A percentile compares a stretch with the other conserved stretches of the same genome.
Conservation (phyloP, 2,113 vertebrate species). For the Equus quagga region DNA sequence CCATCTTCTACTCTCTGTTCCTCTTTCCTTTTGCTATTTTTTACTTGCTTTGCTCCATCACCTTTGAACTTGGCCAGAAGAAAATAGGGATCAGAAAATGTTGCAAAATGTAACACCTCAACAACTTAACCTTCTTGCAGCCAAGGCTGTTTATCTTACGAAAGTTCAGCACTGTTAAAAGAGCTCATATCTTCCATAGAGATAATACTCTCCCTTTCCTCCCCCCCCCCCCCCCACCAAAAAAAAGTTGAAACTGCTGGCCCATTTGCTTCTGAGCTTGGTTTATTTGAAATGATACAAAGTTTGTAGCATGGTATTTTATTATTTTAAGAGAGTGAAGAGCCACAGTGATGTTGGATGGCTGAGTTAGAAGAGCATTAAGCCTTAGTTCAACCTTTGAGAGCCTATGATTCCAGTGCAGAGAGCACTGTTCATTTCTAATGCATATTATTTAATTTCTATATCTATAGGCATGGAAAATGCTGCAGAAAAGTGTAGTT, state of each 20-base stretch:
- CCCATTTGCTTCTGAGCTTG: background rate
- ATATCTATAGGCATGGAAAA: background rate
- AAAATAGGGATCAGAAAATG: background rate
- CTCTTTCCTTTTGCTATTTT: background rate
- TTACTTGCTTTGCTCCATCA: conserved; percentile 12
- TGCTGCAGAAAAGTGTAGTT: background rate
- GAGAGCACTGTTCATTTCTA: background rate
- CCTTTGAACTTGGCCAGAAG: conserved; percentile 35
- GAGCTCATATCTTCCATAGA: background rate
- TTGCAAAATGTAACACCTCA: conserved; percentile 15
- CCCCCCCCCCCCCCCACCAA: background rate
- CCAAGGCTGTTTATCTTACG: conserved; percentile 4
- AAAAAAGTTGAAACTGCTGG: background rate
- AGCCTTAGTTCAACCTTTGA: background rate
- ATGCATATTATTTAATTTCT: background rate
- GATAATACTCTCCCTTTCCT: background rate
- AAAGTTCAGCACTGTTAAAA: background rate
- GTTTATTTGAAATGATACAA: conserved; percentile 43
- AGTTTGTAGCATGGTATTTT: background rate
- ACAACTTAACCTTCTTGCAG: background rate
- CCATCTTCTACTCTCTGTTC: background rate
- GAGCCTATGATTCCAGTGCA: conserved; percentile 20
- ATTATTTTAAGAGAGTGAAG: conserved; percentile 48
- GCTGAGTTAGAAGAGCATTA: background rate
- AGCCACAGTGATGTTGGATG: background rate